Percentiles rank a stretch among this genome's conserved stretches.
Conservation (phyloP, 1,140 invertebrate species). For the Cepaea nemoralis region DNA sequence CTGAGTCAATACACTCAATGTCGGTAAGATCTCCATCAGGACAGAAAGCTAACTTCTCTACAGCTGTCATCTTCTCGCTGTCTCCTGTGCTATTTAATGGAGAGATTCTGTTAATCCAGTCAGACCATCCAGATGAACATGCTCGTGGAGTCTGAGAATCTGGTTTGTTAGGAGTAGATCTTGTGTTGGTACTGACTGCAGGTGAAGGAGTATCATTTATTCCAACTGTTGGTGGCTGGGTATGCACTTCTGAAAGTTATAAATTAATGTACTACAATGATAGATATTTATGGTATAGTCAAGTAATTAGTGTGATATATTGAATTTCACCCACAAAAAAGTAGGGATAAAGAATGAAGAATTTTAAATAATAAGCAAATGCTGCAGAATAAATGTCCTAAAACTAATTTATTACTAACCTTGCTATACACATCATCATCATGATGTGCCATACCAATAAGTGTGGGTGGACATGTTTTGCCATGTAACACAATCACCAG, state of each 20-base stretch:
- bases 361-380: too few species aligned
- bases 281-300: too few species aligned
- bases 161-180: not conserved
- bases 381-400: too few species aligned
- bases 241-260: not conserved
- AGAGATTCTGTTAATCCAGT: slow-evolving; percentile 52
- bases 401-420: too few species aligned
- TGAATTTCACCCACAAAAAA: too few species aligned
- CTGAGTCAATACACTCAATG: slow-evolving; percentile 53
- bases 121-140: slow-evolving; percentile 45
- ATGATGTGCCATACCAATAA: too few species aligned
- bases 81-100: slow-evolving; percentile 46
- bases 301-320: too few species aligned
- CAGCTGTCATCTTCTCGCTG: slow-evolving; percentile 46
- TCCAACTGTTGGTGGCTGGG: not conserved
- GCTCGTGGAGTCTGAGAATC: not conserved
- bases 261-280: too few species aligned
- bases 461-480: too few species aligned
- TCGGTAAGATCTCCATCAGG: slow-evolving; percentile 51
- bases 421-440: too few species aligned
- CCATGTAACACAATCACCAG: too few species aligned
- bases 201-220: not conserved
- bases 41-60: slow-evolving; percentile 52
- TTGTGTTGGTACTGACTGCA: not conserved
- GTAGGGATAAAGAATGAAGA: too few species aligned